Percentiles rank a stretch among this genome's conserved stretches.
Conservation (phyloP, 1,140 invertebrate species). For the Drosophila trapezifrons region DNA sequence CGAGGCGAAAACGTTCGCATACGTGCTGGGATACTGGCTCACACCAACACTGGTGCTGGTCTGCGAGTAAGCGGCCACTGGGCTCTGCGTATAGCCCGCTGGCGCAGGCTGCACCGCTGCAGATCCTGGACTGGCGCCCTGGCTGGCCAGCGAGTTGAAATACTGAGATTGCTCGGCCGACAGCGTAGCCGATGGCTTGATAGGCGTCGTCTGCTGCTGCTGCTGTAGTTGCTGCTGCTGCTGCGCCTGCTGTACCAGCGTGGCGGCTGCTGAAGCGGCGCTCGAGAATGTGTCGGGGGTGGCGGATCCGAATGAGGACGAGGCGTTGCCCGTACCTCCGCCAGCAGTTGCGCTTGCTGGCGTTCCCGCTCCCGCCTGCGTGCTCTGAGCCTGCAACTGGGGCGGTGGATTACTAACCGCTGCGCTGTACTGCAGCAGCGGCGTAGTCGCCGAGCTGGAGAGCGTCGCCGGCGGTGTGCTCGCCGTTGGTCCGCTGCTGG, state of each 20-base stretch:
- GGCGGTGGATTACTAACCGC: slow-evolving; percentile 78
- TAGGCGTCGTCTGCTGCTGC: slow-evolving; percentile 63
- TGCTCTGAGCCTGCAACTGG: slow-evolving; percentile 58
- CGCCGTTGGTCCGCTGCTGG: slow-evolving; percentile 30
- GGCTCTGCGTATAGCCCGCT: slow-evolving; percentile 39
- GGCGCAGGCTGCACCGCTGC: slow-evolving; percentile 50
- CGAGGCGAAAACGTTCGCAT: slow-evolving; percentile 78
- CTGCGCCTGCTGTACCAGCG: slow-evolving; percentile 75
- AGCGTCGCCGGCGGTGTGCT: slow-evolving; percentile 47
- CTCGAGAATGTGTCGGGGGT: slow-evolving; percentile 76
- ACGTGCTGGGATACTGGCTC: slow-evolving; percentile 66
- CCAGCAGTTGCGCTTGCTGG: slow-evolving; percentile 10
- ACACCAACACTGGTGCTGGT: slow-evolving; percentile 27
- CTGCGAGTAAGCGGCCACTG: slow-evolving; percentile 44
- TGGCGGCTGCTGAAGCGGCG: slow-evolving; percentile 76
- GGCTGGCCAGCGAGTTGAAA: slow-evolving; percentile 83
- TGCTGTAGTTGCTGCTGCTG: slow-evolving; percentile 71
- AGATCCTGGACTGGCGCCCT: slow-evolving; percentile 65
- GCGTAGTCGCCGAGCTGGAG: slow-evolving; percentile 62
- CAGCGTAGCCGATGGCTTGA: slow-evolving; percentile 77
- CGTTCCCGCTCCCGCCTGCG: slow-evolving; percentile 50
- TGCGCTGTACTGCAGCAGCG: slow-evolving; percentile 76
- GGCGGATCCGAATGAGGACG: slow-evolving; percentile 56
- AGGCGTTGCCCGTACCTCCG: slow-evolving; percentile 24
- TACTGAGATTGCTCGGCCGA: slow-evolving; percentile 84